phyloP scores from a whole-genome alignment of 1,140 invertebrate species.

The Tetragnatha versicolor region DNA sequence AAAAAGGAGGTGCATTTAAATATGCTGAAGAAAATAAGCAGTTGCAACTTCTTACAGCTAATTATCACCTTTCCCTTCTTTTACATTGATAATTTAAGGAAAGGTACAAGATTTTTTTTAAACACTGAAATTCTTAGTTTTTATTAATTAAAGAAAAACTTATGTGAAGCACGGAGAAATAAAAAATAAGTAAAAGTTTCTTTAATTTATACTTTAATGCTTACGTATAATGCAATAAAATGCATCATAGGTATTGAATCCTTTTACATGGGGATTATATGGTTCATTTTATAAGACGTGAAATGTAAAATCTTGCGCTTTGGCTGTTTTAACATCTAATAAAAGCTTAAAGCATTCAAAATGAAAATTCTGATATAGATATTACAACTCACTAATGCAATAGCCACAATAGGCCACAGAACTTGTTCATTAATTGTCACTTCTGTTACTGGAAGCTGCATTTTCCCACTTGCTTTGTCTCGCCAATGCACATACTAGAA shows the following conservation, averaged over 20 bases:
- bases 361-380: neutral
- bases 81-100: no score
- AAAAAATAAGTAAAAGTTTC: no score
- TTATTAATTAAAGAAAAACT: neutral
- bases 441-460: slow-evolving; percentile 17
- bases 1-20: neutral
- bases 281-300: neutral
- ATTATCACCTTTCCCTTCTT: no score
- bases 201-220: neutral
- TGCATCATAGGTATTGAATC: neutral
- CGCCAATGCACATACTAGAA: slow-evolving; percentile 23
- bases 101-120: no score
- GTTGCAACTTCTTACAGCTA: no score
- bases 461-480: neutral
- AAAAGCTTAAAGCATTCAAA: neutral
- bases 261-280: neutral
- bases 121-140: no score
- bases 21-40: no score
- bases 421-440: neutral
- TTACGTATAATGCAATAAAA: neutral
- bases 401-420: slow-evolving; percentile 27
- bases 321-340: neutral
- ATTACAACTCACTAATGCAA: neutral
- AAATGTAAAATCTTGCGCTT: no score
- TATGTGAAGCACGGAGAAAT: neutral